Conservation (phyloP, 2,797 vertebrate species). For the Melanotaenia trifasciata region DNA sequence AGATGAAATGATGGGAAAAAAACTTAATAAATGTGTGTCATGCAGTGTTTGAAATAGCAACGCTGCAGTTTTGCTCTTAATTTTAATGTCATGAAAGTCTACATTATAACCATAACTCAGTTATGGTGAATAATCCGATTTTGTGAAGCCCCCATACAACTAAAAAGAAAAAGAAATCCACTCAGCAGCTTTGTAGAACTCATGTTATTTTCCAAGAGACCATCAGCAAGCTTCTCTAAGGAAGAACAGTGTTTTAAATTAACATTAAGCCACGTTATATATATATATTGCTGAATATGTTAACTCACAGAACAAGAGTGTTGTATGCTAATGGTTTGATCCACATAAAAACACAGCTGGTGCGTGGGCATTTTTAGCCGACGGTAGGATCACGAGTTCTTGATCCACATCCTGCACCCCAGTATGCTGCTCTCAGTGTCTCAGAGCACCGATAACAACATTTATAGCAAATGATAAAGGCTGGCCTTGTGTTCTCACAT, state of each 20-base stretch:
- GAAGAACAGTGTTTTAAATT: too few species aligned
- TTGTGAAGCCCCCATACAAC: background rate
- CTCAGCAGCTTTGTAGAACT: background rate
- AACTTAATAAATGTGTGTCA: background rate
- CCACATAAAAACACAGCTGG: background rate
- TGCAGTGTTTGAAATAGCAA: background rate
- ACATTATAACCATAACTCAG: background rate
- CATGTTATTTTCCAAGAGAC: too few species aligned
- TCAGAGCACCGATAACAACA: too few species aligned
- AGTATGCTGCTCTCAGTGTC: background rate
- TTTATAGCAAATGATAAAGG: background rate
- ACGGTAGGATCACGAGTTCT: background rate
- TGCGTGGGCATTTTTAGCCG: background rate
- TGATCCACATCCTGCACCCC: background rate
- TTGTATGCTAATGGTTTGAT: background rate
- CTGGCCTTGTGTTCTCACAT: background rate
- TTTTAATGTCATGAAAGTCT: too few species aligned
- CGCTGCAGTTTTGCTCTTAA: background rate
- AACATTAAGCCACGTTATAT: too few species aligned
- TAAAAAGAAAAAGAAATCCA: background rate
- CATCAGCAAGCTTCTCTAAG: too few species aligned
- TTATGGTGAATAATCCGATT: background rate
- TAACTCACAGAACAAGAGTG: too few species aligned
- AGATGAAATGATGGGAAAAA: background rate
- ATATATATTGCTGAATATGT: background rate